phyloP scores from a whole-genome alignment of 2,888 invertebrate species.

The Lagria hirta region DNA sequence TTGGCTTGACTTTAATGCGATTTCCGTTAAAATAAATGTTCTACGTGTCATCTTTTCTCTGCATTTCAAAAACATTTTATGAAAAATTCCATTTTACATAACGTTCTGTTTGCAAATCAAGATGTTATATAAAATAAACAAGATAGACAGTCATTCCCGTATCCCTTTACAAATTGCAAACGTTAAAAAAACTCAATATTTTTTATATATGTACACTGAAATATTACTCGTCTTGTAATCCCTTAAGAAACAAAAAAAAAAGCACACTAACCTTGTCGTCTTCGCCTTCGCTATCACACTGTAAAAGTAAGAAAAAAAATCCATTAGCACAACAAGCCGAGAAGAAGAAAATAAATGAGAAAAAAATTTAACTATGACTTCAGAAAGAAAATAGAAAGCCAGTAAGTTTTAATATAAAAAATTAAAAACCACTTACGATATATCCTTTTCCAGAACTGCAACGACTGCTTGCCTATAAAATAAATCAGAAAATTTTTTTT shows the following conservation, averaged over 20 bases:
- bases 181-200: too few species aligned
- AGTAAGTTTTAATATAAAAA: slow-evolving; percentile 35
- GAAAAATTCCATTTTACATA: too few species aligned
- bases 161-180: too few species aligned
- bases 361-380: slow-evolving; percentile 30
- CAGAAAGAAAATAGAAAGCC: slow-evolving; percentile 38
- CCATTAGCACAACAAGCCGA: slow-evolving; percentile 42
- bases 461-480: slow-evolving; percentile 84
- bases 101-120: too few species aligned
- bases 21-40: too few species aligned
- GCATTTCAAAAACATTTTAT: too few species aligned
- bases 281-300: slow-evolving; percentile 94
- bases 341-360: slow-evolving; percentile 22
- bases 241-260: slow-evolving; percentile 1
- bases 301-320: slow-evolving; percentile 60
- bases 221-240: too few species aligned
- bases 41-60: too few species aligned
- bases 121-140: too few species aligned
- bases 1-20: too few species aligned
- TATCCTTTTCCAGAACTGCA: slow-evolving; percentile 92
- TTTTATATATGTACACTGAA: too few species aligned
- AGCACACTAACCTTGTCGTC: slow-evolving; percentile 83
- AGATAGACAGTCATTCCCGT: too few species aligned
- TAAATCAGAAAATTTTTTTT: slow-evolving; percentile 55
- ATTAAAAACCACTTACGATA: slow-evolving; percentile 76